Conservation (phyloP, 2,797 vertebrate genomes). For the Megalops cyprinoides region DNA sequence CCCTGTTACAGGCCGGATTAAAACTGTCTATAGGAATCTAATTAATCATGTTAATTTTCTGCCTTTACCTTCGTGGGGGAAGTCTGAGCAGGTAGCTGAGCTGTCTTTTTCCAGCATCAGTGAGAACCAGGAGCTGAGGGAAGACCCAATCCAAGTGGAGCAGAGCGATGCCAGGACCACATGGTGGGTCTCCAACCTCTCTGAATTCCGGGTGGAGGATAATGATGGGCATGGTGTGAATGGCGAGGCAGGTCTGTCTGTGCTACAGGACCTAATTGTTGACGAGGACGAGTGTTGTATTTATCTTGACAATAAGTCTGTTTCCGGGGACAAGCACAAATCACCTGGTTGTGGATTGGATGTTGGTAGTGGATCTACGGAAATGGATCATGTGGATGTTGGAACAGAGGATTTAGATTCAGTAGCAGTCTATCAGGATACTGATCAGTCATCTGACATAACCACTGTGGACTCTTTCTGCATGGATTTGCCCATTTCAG, state of each 20-base stretch:
- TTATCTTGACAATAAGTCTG: not conserved
- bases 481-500: not conserved
- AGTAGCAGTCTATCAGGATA: not conserved
- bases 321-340: not conserved
- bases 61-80: not conserved
- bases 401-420: not conserved
- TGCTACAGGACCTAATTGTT: not conserved
- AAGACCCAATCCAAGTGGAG: no score
- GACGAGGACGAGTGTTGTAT: not conserved
- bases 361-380: no score
- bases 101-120: no score
- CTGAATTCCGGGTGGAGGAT: not conserved
- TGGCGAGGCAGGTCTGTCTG: no score
- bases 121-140: no score
- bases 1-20: not conserved
- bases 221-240: not conserved
- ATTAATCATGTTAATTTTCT: conserved; percentile 26
- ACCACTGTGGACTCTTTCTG: not conserved
- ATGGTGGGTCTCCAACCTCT: no score
- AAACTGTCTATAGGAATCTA: conserved; percentile 14
- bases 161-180: no score
- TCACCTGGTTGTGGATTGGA: no score
- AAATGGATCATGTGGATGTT: not conserved
- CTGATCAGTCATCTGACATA: not conserved
- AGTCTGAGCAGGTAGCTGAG: not conserved